Conservation (phyloP, 2,113 vertebrate genomes). For the Noctilio leporinus region DNA sequence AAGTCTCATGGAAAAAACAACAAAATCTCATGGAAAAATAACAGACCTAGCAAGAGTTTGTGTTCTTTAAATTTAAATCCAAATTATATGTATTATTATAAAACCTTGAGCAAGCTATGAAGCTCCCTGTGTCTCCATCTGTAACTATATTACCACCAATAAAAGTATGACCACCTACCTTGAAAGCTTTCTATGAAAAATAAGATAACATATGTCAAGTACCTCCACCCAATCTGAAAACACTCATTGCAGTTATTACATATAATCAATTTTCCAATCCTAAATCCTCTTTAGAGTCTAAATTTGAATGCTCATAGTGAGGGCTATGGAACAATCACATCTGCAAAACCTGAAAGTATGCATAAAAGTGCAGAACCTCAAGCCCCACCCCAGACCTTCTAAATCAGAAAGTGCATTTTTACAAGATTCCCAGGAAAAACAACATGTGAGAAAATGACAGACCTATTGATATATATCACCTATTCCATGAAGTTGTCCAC, state of each 20-base stretch:
- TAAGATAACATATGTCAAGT: background rate
- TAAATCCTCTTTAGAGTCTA: background rate
- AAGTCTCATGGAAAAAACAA: background rate
- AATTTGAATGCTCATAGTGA: background rate
- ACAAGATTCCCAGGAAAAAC: background rate
- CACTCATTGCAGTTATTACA: background rate
- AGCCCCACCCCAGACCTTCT: background rate
- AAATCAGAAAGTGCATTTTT: background rate
- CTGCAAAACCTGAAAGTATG: background rate
- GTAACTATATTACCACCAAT: background rate
- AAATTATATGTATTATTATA: background rate
- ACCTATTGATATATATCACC: background rate
- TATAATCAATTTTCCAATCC: background rate
- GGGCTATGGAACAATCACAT: background rate
- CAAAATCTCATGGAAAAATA: background rate
- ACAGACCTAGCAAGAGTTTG: background rate
- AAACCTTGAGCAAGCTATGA: background rate
- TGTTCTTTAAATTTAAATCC: background rate
- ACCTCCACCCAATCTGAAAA: background rate
- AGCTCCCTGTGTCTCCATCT: background rate
- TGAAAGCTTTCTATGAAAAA: constrained; percentile 5
- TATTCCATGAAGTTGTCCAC: background rate
- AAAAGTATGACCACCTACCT: background rate
- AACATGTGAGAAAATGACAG: background rate
- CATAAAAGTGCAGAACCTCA: background rate